Conservation (phyloP, 2,888 invertebrate genomes). For the Nineta flava region DNA sequence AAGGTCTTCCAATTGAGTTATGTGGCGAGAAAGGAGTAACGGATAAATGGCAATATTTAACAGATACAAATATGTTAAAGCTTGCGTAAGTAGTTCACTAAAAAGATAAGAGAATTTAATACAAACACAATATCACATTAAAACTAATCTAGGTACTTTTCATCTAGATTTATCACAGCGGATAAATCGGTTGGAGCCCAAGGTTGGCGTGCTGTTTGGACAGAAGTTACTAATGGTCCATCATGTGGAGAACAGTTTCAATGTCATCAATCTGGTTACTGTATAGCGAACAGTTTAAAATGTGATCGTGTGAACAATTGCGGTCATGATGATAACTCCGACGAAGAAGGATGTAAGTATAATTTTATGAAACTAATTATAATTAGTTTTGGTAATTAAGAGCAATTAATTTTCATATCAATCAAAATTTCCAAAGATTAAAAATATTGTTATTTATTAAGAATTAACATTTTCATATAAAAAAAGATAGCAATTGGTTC, state of each 20-base stretch:
- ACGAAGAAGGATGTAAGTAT: slow-evolving; percentile 69
- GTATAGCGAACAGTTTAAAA: slow-evolving; percentile 59
- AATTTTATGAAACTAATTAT: slow-evolving; percentile 16
- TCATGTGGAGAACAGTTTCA: slow-evolving; percentile 56
- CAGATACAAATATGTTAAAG: slow-evolving; percentile 72
- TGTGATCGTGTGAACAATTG: slow-evolving; percentile 77
- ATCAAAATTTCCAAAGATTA: too few relatives aligned
- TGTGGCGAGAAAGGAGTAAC: slow-evolving; percentile 69
- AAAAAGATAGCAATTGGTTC: too few relatives aligned
- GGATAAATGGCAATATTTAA: slow-evolving; percentile 71
- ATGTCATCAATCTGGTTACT: slow-evolving; percentile 54
- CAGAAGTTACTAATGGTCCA: slow-evolving; percentile 60
- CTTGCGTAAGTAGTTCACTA: slow-evolving; percentile 56
- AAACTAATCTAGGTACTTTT: slow-evolving; percentile 5
- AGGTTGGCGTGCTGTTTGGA: slow-evolving; percentile 91
- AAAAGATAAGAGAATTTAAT: neutral
- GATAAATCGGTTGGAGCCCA: slow-evolving; percentile 88
- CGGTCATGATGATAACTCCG: slow-evolving; percentile 56
- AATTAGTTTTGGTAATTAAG: too few relatives aligned
- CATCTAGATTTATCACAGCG: slow-evolving; percentile 75
- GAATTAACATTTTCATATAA: too few relatives aligned
- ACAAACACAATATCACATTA: neutral
- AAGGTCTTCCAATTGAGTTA: slow-evolving; percentile 68
- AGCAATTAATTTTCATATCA: too few relatives aligned
- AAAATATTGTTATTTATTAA: too few relatives aligned